Evolutionary conservation across 2,797 vertebrate species (phyloP).

Genomic region (Hephaestus fuliginosus): DNA sequence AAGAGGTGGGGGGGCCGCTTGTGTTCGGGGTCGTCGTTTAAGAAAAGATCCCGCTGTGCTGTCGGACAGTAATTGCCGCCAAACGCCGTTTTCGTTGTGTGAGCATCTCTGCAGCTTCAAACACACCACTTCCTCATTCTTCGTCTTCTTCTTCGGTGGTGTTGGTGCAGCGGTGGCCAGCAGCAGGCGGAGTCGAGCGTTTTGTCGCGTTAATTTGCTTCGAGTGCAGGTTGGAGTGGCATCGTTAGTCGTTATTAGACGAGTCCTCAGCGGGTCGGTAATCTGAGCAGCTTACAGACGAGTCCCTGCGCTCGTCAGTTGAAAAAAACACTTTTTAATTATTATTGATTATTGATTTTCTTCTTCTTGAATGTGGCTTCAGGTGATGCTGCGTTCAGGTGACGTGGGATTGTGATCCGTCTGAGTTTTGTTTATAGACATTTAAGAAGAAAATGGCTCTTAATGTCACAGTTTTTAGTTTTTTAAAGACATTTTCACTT

Average conservation of each 20-base stretch:
- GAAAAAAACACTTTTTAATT: too few relatives aligned
- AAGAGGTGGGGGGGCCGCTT: slow-evolving; percentile 23
- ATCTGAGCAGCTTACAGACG: too few relatives aligned
- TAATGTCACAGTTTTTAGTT: too few relatives aligned
- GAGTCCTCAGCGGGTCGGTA: not conserved
- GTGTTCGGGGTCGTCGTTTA: slow-evolving; percentile 16
- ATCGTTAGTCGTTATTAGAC: not conserved
- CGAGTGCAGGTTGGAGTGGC: not conserved
- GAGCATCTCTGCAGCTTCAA: slow-evolving; percentile 37
- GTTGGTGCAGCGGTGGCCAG: slow-evolving; percentile 32
- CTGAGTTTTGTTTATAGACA: too few relatives aligned
- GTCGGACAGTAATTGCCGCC: slow-evolving; percentile 45
- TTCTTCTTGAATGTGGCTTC: not conserved
- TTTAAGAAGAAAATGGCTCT: too few relatives aligned
- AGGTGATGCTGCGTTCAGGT: not conserved
- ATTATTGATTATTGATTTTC: too few relatives aligned
- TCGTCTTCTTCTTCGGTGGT: slow-evolving; percentile 52
- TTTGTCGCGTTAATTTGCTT: not conserved
- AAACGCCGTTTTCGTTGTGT: slow-evolving; percentile 7
- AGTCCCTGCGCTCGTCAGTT: too few relatives aligned
- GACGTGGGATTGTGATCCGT: too few relatives aligned
- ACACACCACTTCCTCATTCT: not conserved
- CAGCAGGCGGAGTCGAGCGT: slow-evolving; percentile 4
- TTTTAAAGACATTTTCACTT: too few relatives aligned
- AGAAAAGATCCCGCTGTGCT: slow-evolving; percentile 17